These are phyloP conservation scores for Belgica antarctica DNA, from an alignment of 2,888 invertebrate species.

Conservation along the genomic window DNA sequence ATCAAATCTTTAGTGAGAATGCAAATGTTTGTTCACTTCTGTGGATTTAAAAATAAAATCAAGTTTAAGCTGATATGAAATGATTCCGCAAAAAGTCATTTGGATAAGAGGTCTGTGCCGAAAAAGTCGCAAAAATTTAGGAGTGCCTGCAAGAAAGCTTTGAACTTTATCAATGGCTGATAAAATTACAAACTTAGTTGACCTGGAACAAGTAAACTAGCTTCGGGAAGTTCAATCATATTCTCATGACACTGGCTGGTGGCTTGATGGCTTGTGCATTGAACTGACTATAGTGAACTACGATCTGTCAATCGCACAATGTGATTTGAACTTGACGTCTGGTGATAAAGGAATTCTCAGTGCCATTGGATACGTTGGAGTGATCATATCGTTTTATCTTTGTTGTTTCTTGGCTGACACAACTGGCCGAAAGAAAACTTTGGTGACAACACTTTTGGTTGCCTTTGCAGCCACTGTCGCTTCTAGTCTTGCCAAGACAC, in stretches of 20 bases:
- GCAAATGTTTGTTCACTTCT: too few relatives aligned
- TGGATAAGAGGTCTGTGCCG: too few relatives aligned
- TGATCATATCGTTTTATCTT: constrained; percentile 53
- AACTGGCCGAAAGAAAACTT: constrained; percentile 56
- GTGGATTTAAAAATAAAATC: too few relatives aligned
- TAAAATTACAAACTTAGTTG: too few relatives aligned
- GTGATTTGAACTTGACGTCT: constrained; percentile 23
- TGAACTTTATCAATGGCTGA: too few relatives aligned
- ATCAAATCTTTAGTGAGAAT: too few relatives aligned
- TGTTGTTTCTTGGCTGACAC: constrained; percentile 61
- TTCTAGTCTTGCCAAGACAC: constrained; percentile 56
- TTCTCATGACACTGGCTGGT: constrained; percentile 6
- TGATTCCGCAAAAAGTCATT: too few relatives aligned
- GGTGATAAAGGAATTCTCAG: constrained; percentile 29
- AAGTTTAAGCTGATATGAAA: too few relatives aligned
- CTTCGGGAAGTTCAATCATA: constrained; percentile 27
- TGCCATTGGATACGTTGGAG: constrained; percentile 26
- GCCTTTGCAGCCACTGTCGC: constrained; percentile 56
- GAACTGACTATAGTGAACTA: constrained; percentile 8
- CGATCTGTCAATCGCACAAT: constrained; percentile 10
- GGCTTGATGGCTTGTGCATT: background rate
- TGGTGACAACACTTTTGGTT: constrained; percentile 55
- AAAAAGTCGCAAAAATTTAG: too few relatives aligned
- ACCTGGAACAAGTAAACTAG: background rate
- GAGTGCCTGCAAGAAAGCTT: too few relatives aligned